Evolutionary conservation across 2,797 vertebrate species (phyloP).

Genomic region (Enteromius fasciolatus): DNA sequence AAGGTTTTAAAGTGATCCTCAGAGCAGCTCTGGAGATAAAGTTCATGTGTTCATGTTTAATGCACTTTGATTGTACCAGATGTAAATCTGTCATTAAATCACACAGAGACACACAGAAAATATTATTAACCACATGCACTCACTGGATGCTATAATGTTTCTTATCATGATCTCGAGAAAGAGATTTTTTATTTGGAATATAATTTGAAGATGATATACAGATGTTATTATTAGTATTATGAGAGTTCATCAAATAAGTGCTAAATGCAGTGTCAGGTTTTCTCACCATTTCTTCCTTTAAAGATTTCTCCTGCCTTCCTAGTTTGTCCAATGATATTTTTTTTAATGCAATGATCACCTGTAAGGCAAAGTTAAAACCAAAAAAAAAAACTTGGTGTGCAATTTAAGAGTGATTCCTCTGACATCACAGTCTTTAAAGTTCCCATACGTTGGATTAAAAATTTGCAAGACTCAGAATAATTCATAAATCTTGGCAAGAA

Average conservation of each 20-base stretch:
- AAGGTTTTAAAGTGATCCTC: background rate
- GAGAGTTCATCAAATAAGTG: background rate
- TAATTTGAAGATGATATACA: too few relatives aligned
- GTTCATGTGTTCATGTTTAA: background rate
- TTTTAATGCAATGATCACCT: constrained; percentile 4
- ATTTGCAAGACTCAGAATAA: constrained; percentile 4
- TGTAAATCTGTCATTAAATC: background rate
- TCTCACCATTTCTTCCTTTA: background rate
- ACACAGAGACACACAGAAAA: background rate
- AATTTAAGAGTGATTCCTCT: background rate
- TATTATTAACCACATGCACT: background rate
- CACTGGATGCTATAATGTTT: background rate
- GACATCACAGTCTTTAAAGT: constrained; percentile 12
- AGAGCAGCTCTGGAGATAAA: background rate
- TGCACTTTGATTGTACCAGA: background rate
- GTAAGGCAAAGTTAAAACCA: background rate
- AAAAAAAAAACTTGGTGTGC: background rate
- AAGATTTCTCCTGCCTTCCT: background rate
- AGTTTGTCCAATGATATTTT: background rate
- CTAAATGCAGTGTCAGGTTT: background rate
- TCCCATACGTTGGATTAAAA: constrained; percentile 17
- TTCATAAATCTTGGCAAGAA: constrained; percentile 34
- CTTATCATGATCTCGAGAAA: too few relatives aligned
- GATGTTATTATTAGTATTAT: too few relatives aligned
- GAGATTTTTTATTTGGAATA: too few relatives aligned